Evolutionary conservation across 2,888 invertebrate genomes (phyloP), one percentile per base, ranked within the genome.

Genomic region (Phytoseiulus persimilis): DNA sequence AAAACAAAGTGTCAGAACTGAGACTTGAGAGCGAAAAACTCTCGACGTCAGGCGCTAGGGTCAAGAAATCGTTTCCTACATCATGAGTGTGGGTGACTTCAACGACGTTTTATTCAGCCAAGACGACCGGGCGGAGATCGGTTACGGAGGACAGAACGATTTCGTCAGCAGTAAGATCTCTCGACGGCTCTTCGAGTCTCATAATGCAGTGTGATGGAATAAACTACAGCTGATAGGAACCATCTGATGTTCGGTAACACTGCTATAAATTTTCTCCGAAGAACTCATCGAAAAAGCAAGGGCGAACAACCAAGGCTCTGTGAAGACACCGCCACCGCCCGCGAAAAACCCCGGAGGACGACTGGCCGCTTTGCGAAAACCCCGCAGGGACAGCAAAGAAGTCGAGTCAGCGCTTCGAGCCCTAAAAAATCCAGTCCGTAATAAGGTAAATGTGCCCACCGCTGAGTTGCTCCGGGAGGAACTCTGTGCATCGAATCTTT

Each of bases 71-170:
- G 6, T 14, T 14, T 46, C 46, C 9, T 46, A 11, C 46, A 14
- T 6, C 14, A 65, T 65, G 65, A 65, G 65, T 65, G 65, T 65
- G 11, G 65, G 28, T 65, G 65, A 65, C 2, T 28, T 65, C 65
- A 65, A 65, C 28, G 65, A 65, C 28, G 65, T 28, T 65, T 28
- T 65, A 28, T 65, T 65, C 33, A 87, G 87, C 18, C 87, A 87
- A 33, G 87, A 87, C 33, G 87, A 87, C n/a, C 1, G 32, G n/a
- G 39, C 87, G 87, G 87, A 87, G 31, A 87, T 87, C 31, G 87
- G 87, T n/a, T 87, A 87, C 33, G 87, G 87, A 87, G 87, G 33
- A 11, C 65, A 18, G 11, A 45, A n/a, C n/a, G 87, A 87, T 18
- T 87, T 87, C 45, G 65, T 65, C 18, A 65, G 65, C 65, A 65